Evolutionary conservation across 2,113 vertebrate species (phyloP).

Genomic region (Oncorhynchus keta): DNA sequence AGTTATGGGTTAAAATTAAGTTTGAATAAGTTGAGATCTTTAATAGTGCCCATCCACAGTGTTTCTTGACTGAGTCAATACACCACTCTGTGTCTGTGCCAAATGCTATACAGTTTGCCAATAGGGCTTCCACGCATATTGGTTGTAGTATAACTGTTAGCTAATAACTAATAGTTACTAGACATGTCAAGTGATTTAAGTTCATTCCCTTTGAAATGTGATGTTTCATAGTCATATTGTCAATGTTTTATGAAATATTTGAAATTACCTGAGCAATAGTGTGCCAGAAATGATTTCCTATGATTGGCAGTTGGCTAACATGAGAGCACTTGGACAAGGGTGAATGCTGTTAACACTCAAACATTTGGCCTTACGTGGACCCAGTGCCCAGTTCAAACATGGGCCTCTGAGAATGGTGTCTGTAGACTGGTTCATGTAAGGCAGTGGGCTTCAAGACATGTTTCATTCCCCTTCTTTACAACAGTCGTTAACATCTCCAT

Average conservation of each 20-base stretch:
- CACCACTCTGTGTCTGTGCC: neutral
- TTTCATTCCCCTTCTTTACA: conserved; percentile 6
- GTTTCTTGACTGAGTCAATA: neutral
- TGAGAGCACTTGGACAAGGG: neutral
- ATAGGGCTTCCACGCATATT: neutral
- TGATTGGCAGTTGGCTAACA: conserved; percentile 1
- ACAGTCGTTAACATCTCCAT: neutral
- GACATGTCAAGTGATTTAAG: too few relatives aligned
- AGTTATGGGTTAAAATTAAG: neutral
- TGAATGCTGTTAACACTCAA: neutral
- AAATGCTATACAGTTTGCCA: neutral
- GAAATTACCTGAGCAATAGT: neutral
- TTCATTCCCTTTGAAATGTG: too few relatives aligned
- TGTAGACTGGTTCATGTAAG: neutral
- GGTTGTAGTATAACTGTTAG: too few relatives aligned
- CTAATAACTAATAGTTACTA: too few relatives aligned
- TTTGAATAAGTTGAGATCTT: neutral
- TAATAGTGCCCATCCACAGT: neutral
- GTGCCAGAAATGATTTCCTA: neutral
- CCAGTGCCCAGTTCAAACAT: neutral
- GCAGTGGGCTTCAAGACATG: neutral
- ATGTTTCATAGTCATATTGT: too few relatives aligned
- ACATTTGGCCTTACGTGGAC: neutral
- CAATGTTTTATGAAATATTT: neutral
- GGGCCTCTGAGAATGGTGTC: neutral